Evolutionary conservation across 2,888 invertebrate species (phyloP), one percentile per base, ranked within the genome.

Genomic region (Neoascia interrupta): DNA sequence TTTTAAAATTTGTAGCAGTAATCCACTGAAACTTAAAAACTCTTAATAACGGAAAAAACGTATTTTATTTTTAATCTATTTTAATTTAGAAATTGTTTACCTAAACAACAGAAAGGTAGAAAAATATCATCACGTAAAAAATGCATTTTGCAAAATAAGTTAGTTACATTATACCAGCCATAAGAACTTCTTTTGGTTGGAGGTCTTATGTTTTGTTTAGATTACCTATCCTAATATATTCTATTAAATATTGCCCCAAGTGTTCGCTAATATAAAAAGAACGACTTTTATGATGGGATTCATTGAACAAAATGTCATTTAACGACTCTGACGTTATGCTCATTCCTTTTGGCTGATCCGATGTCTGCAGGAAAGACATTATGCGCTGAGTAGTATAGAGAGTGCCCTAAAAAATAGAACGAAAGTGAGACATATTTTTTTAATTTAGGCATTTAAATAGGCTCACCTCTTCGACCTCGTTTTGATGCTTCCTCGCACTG

Each of bases 371-470:
- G 39, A 88, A 88, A 41, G 83, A 84, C 82, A 87, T 84, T 47
- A 88, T 88, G 6, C 88, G 84, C 56, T 87, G 86, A 39, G 86
- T 87, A 19, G 85, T 87, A 34, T 84, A 88, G 36, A 82, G 84
- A 3, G 82, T 70, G 70, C 85, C 85, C 85, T 87, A 6, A 18
- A 54, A 43, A 54, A 37, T 15, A 72, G 63, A 47, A 39, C 23
- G 45, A n/a, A 31, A 6, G 31, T 5, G 8, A 3, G 31, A 6
- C n/a, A n/a, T n/a, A n/a, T n/a, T n/a, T 31, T 31, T 3, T 31
- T 31, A 6, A 31, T 8, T 4, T 26, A 31, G 8, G 4, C 8
- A 31, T 23, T 15, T 1, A 66, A 31, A 15, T 13, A 4, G 2
- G 58, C 83, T 84, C 80, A 87, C 87, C 82, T 85, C 85, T 18